These are phyloP conservation scores for Ormyrus labotus DNA, from an alignment of 2,888 invertebrate species.

Conservation along the genomic window DNA sequence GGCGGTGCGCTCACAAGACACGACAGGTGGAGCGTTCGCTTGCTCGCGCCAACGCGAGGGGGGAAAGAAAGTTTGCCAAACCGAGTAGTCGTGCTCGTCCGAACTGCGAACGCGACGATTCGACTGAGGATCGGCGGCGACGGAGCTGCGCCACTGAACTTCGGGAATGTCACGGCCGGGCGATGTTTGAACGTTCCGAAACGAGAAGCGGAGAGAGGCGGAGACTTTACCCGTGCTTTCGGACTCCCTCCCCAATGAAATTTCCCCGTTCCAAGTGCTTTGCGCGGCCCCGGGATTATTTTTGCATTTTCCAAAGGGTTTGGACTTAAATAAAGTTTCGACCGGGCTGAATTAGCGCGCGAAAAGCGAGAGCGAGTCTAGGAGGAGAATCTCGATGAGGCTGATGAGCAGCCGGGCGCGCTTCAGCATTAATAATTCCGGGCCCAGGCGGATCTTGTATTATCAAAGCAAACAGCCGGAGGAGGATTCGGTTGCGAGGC, in stretches of 20 bases:
- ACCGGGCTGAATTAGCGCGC: no score
- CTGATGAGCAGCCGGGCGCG: conserved; percentile 38
- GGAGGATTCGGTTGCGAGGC: conserved; percentile 59
- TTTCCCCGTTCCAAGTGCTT: not conserved
- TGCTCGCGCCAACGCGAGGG: conserved; percentile 10
- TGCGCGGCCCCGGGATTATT: conserved; percentile 1
- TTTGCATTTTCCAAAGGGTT: no score
- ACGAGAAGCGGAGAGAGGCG: not conserved
- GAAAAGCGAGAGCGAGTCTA: no score
- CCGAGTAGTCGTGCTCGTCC: conserved; percentile 10
- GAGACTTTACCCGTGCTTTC: not conserved
- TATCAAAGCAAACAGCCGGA: conserved; percentile 65
- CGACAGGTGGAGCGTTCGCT: conserved; percentile 22
- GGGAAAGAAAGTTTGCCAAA: conserved; percentile 38
- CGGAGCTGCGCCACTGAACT: conserved; percentile 25
- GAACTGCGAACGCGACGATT: conserved; percentile 1
- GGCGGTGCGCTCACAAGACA: no score
- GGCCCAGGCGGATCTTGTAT: conserved; percentile 59
- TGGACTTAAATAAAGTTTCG: no score
- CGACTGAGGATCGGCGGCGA: conserved; percentile 15
- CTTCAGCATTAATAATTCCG: conserved; percentile 59
- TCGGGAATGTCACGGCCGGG: conserved; percentile 46
- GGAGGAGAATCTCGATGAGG: conserved; percentile 30
- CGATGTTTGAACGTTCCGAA: conserved; percentile 19
- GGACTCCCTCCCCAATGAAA: conserved; percentile 33